Conservation (phyloP, 2,888 invertebrate species). For the Pachycephus smyrnensis region DNA sequence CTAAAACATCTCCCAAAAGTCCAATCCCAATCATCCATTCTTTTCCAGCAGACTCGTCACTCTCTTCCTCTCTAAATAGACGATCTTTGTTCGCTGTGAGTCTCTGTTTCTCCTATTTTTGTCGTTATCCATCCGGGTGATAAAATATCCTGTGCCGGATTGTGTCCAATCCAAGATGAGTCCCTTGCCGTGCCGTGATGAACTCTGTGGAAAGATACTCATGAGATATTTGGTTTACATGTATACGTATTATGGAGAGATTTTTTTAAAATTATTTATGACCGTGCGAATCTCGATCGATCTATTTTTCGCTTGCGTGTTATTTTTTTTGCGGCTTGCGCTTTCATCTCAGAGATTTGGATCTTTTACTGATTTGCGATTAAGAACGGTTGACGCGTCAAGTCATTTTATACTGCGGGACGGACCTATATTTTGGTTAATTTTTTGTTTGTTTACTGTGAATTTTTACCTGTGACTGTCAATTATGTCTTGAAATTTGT, state of each 20-base stretch:
- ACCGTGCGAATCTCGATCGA: neutral
- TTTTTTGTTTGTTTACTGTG: neutral
- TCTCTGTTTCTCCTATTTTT: neutral
- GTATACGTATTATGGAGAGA: slow-evolving; percentile 17
- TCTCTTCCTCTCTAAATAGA: slow-evolving; percentile 11
- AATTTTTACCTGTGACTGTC: neutral
- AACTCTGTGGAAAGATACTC: neutral
- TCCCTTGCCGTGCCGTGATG: slow-evolving; percentile 1
- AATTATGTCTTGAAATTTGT: neutral
- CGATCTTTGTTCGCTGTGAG: slow-evolving; percentile 15
- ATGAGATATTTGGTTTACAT: slow-evolving; percentile 20
- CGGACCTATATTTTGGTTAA: too few relatives aligned
- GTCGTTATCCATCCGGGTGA: slow-evolving; percentile 68
- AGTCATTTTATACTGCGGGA: neutral
- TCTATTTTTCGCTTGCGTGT: neutral
- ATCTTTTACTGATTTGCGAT: neutral
- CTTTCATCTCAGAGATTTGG: neutral
- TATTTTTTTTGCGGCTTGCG: neutral
- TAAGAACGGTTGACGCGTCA: neutral
- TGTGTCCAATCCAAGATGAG: neutral
- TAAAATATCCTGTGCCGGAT: neutral
- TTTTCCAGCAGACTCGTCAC: neutral
- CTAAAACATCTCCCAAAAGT: neutral
- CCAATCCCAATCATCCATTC: neutral
- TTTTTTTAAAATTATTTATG: neutral